Base-by-base conservation (phyloP, 1,140 invertebrate genomes). In the Apis laboriosa region DNA sequence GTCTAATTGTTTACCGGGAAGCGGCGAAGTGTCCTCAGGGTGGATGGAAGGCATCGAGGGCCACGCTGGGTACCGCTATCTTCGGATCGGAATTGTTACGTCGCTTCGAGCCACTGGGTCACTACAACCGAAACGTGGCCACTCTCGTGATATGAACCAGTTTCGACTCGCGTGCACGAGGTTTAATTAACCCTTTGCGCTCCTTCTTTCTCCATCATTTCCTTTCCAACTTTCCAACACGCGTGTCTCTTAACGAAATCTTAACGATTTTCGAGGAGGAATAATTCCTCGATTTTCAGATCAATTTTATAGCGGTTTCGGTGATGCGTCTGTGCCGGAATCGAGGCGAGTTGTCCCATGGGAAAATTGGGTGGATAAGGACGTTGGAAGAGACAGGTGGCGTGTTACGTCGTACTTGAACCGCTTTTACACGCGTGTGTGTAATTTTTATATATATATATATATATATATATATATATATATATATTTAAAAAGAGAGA, bases 1-100 rank as follows among this genome's bases (percentile, higher is more conserved):
- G 70, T 85, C 82, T 87, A 89, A 90, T 89, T 90, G 88, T 91
- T 89, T 90, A 84, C 83, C 60, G 76, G 76, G 89, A 90, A 87
- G 63, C 84, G 72, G 77, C 55, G 67, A 83, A 73, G 84, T 71
- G 81, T 77, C 55, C 73, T 66, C 68, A 86, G 84, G 81, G 83
- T 71, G 80, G 84, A 43, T 43, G 34, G 34, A 43, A 43, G 43
- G 34, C 58, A 67, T 68, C 56, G 56, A 5, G 21, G 19, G 15
- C 58, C 34, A 43, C 28, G 55, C 49, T 64, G 67, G 63, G 88
- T 89, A 90, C 88, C 89, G 89, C 88, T 89, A 90, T 77, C 71
- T 83, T 64, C 51, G 17, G 66, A 71, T 28, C 63, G 7, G 66
- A 85, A 87, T 88, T 64, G 80, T 88, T 85, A 85, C 79, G 79